phyloP scores from a whole-genome alignment of 1,140 invertebrate genomes.

The Trinorchestia longiramus region DNA sequence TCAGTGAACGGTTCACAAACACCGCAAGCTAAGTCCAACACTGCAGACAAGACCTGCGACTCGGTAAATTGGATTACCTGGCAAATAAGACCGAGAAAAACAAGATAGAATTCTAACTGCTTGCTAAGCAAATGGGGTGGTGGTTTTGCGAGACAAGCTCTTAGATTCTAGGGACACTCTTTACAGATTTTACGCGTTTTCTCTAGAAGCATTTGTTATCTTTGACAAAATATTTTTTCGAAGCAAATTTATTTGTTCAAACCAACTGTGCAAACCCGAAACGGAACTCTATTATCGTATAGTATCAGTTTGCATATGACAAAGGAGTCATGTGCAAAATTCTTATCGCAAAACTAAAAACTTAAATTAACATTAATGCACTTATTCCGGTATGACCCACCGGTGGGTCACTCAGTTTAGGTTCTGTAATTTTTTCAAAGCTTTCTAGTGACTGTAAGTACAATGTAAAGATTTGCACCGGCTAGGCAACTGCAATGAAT shows the following conservation, averaged over 20 bases:
- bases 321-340: too few relatives aligned
- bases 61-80: constrained; percentile 45
- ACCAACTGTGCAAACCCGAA: background rate
- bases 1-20: background rate
- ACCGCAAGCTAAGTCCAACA: background rate
- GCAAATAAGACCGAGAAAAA: constrained; percentile 45
- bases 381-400: too few relatives aligned
- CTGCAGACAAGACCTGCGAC: constrained; percentile 5
- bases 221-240: background rate
- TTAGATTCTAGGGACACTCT: background rate
- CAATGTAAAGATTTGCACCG: too few relatives aligned
- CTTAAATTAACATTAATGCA: too few relatives aligned
- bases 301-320: too few relatives aligned
- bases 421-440: too few relatives aligned
- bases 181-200: background rate
- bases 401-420: too few relatives aligned
- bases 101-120: constrained; percentile 27
- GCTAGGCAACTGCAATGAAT: too few relatives aligned
- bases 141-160: background rate
- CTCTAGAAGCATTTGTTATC: background rate
- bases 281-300: too few relatives aligned
- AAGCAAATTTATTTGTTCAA: background rate
- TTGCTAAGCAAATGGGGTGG: background rate
- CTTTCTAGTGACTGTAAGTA: too few relatives aligned
- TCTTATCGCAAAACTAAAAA: too few relatives aligned